Evolutionary conservation across 2,888 invertebrate species (phyloP), one percentile per base, ranked within the genome.

Genomic region (Beris morrisii): DNA sequence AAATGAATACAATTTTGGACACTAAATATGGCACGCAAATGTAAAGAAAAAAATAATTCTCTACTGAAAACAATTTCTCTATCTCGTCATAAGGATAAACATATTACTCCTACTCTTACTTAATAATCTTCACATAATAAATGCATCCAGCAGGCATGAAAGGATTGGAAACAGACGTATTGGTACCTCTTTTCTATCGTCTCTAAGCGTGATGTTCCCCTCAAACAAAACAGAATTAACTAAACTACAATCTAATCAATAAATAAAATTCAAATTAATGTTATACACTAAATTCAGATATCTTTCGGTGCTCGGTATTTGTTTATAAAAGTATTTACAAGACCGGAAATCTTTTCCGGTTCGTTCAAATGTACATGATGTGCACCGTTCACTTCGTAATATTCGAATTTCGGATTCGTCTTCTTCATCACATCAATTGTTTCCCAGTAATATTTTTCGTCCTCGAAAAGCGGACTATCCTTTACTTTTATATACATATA

Each of bases 291-390:
- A 9, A 22, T 2, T 22, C 53, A 22, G 9, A 30, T 22, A 22
- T 9, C 22, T 28, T 15, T 12, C 3, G 56, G 32, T 46, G 65
- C 46, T 4, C 65, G 46, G 68, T 78, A 74, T 68, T 76, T 76
- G 59, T 77, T 38, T 13, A 65, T 57, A 52, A 65, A 65, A 5
- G 57, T 48, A 44, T 50, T 57, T 13, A 89, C 82, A 43, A 84
- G 75, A 2, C 83, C 82, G 0, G 84, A 84, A 22, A 90, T 79
- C 69, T 76, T 76, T 73, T 87, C 84, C 2, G 91, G 88, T 71
- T 87, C 82, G 71, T 87, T 89, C 68, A 92, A 83, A 80, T 92
- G 91, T n/a, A 88, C 83, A 77, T 91, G 91, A 80, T 92, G 92
- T 4, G 84, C 84, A 0, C 91, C 91, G 13, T 87, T 83, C 0